Conservation (phyloP, 2,113 vertebrate species). For the Sander vitreus region DNA sequence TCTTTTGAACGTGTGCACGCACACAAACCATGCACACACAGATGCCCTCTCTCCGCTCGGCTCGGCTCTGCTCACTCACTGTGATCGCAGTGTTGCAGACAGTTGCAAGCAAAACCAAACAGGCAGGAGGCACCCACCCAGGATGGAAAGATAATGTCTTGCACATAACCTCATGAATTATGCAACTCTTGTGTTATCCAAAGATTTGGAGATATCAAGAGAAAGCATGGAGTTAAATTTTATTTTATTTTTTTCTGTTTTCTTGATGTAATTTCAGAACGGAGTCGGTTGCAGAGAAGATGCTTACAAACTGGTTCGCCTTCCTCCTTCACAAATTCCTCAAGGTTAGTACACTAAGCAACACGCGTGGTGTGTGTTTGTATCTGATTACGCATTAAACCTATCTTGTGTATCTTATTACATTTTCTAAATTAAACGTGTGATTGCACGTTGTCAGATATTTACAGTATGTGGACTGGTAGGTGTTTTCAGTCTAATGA, state of each 20-base stretch:
- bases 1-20: constrained; percentile 1
- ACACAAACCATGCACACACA: constrained; percentile 13
- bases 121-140: constrained; percentile 8
- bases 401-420: background rate
- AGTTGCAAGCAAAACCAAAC: constrained; percentile 14
- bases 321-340: constrained; percentile 82
- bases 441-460: constrained; percentile 2
- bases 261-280: constrained; percentile 67
- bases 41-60: constrained; percentile 44
- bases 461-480: background rate
- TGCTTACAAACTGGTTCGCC: constrained; percentile 83
- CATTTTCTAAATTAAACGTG: constrained; percentile 15
- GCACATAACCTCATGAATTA: constrained; percentile 54
- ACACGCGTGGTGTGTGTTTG: background rate
- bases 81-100: constrained; percentile 52
- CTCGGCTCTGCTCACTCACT: constrained; percentile 47
- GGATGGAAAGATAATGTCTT: constrained; percentile 38
- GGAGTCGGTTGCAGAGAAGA: constrained; percentile 79
- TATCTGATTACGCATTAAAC: background rate
- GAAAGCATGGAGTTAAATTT: constrained; percentile 12
- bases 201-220: constrained; percentile 32
- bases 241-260: constrained; percentile 16
- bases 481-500: background rate
- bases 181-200: constrained; percentile 18
- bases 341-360: constrained; percentile 69